Base-by-base conservation (phyloP, 2,113 vertebrate species). In the Eurystomus gularis region DNA sequence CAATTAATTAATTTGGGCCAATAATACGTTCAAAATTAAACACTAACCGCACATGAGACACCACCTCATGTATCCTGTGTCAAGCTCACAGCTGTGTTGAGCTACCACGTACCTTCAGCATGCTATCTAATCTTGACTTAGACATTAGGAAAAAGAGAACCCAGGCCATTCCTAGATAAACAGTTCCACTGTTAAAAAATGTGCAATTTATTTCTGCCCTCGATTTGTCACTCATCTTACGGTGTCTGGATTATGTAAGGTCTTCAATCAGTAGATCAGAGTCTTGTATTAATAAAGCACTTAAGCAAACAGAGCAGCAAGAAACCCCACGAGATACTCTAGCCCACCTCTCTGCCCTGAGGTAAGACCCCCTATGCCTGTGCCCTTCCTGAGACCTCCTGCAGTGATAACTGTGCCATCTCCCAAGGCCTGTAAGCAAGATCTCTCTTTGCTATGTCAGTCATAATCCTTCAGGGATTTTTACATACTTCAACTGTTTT, bases 11-110 rank as follows among this genome's bases (percentile, higher is more conserved):
- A 72, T 72, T 69, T 4, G 19, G 17, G 37, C 6, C 52, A 84
- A 44, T 60, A 91, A 82, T 57, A 83, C 84, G 21, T 68, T 31
- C 46, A 92, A 75, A 94, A 90, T 61, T 44, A 54, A 93, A 21
- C 13, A 35, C 37, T 42, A 79, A 49, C 2, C 48, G 12, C 2
- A 3, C 3, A 6, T 31, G 49, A 82, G 39, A 52, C 7, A 37
- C 82, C 35, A 73, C 6, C 10, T 82, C 2, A 0, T 8, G 3
- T 57, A 64, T 33, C 58, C 39, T 42, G 3, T 69, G 25, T 52
- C 55, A 66, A n/a, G 28, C 11, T 49, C n/a, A 3, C 65, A 40
- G 42, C 20, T 35, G 10, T 39, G 31, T 71, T 82, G 37, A 91
- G 7, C 51, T 80, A 39, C 29, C 21, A 26, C 0, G 0, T 54